Base-by-base conservation (phyloP, 2,113 vertebrate species). In the Saguinus imperator region DNA sequence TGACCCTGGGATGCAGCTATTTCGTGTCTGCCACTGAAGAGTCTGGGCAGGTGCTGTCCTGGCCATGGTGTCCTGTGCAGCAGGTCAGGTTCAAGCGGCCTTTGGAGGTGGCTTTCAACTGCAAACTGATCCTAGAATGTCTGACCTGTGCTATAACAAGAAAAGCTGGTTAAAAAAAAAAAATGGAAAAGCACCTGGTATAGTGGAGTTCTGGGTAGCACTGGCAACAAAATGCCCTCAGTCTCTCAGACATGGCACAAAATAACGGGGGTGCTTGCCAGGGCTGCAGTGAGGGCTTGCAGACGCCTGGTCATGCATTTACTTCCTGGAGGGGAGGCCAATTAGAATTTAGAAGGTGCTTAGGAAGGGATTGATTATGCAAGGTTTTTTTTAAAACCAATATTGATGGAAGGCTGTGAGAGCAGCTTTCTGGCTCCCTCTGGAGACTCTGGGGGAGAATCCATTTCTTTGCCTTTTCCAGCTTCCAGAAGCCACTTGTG, bases 111-210 rank as follows among this genome's bases (percentile, higher is more conserved):
- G 13, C 21, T 40, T 37, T 45, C 21, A 27, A 37, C 27, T 48
- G 29, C 68, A 35, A 0, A 35, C 0, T 5, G 29, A 8, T 17
- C 3, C n/a, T 5, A 0, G 66, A 0, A 0, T 4, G 29, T 16
- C 10, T 2, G n/a, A 12, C 12, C 68, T 27, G 0, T 0, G 9
- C 0, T 17, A 1, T 1, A 2, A 32, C 45, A 0, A 25, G 35
- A 5, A 1, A 79, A 23, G 50, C 7, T 35, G 40, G 6, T 64
- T 6, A 13, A 29, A 50, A 40, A 0, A 40, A 0, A 17, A 68
- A 18, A n/a, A 0, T 0, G 4, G 18, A 35, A 10, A 7, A 0
- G 0, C 23, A 0, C 25, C 5, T 7, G 11, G 48, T 3, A 0
- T 5, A 21, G 23, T 0, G 1, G 21, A 50, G 55, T 12, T 0